phyloP scores from a whole-genome alignment of 2,797 vertebrate genomes.

The Alosa sapidissima region DNA sequence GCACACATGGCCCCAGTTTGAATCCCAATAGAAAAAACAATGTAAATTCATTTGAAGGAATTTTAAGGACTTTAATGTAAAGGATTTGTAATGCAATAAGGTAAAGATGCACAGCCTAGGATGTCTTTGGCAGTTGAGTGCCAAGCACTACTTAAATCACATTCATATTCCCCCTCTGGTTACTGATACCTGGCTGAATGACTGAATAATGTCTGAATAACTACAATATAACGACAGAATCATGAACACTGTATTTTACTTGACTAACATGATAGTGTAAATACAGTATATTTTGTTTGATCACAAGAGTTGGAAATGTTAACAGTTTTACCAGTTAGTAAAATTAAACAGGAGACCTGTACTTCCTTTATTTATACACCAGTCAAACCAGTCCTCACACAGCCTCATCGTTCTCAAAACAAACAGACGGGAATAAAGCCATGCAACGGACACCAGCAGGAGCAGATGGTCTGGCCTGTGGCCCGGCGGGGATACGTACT shows the following conservation, averaged over 20 bases:
- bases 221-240: not conserved
- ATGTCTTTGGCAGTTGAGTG: not conserved
- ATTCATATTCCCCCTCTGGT: not conserved
- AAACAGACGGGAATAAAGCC: not conserved
- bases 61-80: not conserved
- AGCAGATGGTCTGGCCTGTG: conserved; percentile 1
- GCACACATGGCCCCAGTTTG: not conserved
- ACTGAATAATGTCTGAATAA: not conserved
- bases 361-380: not conserved
- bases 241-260: no score
- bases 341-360: not conserved
- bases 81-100: no score
- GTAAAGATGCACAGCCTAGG: no score
- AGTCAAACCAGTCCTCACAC: not conserved
- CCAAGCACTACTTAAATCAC: not conserved
- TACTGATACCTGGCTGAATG: not conserved
- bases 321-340: not conserved
- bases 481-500: conserved; percentile 68
- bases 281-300: no score
- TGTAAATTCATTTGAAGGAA: not conserved
- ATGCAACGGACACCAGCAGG: not conserved
- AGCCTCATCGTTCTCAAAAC: not conserved
- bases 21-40: not conserved
- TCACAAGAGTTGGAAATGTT: no score
- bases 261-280: no score